Conservation (phyloP, 2,888 invertebrate species). For the Drosophila siamana region DNA sequence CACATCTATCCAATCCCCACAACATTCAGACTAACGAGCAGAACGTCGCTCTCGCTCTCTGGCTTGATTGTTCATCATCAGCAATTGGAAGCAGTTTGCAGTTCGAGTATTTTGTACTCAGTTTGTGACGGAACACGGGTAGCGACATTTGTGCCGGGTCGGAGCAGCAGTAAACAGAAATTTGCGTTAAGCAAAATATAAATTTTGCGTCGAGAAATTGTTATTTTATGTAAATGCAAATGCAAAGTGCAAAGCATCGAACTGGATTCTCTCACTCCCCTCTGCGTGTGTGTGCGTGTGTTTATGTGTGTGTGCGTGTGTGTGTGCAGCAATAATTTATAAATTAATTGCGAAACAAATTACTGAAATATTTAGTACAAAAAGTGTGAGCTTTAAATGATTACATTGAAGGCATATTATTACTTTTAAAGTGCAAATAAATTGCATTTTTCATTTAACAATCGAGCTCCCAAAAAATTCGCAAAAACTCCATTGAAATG, state of each 20-base stretch:
- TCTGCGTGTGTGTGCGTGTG: constrained; percentile 16
- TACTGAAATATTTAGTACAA: constrained; percentile 52
- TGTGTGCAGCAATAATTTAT: constrained; percentile 40
- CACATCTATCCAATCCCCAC: constrained; percentile 39
- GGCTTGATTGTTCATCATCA: not conserved
- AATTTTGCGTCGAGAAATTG: constrained; percentile 9
- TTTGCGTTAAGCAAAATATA: constrained; percentile 14
- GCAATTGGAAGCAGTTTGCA: constrained; percentile 33
- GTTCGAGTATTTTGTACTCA: constrained; percentile 40
- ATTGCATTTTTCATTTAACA: not conserved
- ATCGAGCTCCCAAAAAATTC: not conserved
- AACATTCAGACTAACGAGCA: constrained; percentile 35
- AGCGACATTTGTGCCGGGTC: constrained; percentile 42
- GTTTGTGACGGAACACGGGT: constrained; percentile 61
- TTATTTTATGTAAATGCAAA: constrained; percentile 38
- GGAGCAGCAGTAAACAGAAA: constrained; percentile 5
- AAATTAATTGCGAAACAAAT: constrained; percentile 55
- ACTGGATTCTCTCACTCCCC: constrained; percentile 41
- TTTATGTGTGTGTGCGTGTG: constrained; percentile 26
- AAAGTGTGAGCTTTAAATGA: constrained; percentile 36
- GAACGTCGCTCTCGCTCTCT: constrained; percentile 7
- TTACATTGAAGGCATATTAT: constrained; percentile 30
- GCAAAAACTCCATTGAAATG: not conserved
- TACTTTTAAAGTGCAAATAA: not conserved
- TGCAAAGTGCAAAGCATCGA: constrained; percentile 58